Evolutionary conservation across 35 echinoderm and acorn worm genomes (phyloP), one percentile per base, ranked within the genome.

Genomic region (Holothuria glaberrima): DNA sequence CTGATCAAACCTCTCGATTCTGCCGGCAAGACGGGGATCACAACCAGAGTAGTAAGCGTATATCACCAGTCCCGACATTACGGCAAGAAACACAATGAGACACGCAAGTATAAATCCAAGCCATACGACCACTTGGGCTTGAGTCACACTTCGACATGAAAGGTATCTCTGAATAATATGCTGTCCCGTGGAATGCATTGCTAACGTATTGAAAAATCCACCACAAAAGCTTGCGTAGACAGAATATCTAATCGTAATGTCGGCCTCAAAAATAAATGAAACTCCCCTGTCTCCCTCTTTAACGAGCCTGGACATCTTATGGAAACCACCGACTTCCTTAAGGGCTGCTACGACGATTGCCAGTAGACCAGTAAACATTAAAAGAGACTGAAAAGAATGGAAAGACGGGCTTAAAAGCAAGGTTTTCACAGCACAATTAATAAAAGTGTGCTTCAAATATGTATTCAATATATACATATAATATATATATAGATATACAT

Each of bases 41-140:
- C 79, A 82, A 59, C 57, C 46, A 17, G 41, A 54, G 26, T 82
- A 82, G 48, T 58, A 82, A 18, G 57, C 79, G 29, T 75, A 82
- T 28, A 82, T 58, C 12, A 48, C 46, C 48, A 82, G 28, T 22
- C 78, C 78, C 9, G 30, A 4, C 17, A 59, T 16, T 0, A 82
- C 48, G 2, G 34, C 71, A 0, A 82, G 19, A n/a, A 82, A 26
- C 0, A 58, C 46, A 28, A 60, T 57, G 13, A 82, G 10, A 82
- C 48, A 16, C 9, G 34, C 71, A 75, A 31, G 9, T 7, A 75
- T 21, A 21, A 75, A 38, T 3, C 79, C 79, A 12, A 82, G 36
- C 22, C 13, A 82, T 10, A 48, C 79, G 0, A 48, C 79, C 0
- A 82, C 48, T 14, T 82, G 48, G 2, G 79, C 79, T 22, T 82